Base-by-base conservation (phyloP, 2,888 invertebrate species). In the Caenorhabditis sp. region DNA sequence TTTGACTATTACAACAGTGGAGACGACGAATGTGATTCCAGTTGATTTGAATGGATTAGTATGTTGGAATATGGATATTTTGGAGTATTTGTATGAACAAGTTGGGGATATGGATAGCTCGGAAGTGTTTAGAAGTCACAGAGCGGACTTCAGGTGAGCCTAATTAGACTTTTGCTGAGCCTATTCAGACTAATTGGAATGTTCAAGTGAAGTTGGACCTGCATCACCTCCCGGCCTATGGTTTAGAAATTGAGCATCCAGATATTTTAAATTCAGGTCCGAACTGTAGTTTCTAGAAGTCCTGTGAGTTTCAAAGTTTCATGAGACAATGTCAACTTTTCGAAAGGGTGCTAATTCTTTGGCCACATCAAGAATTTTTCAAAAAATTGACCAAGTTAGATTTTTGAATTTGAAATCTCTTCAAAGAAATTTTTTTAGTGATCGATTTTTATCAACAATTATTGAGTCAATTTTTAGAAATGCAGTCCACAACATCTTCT, bases 11-110 rank as follows among this genome's bases (percentile, higher is more conserved):
- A 54, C 64, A 10, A 61, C 61, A 7, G 91, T 93, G 31, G 91
- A 91, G 74, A 92, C 92, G 0, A 90, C 90, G 1, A 78, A 80
- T 54, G 68, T 94, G 4, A 89, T 93, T 49, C 94, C 94, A 0
- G 93, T 93, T 0, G 94, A 94, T 88, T 89, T 94, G 65, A 95
- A 95, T 88, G 89, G 93, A 1, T 92, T 93, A 76, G 90, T 93
- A 56, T 93, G 92, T 79, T 91, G 91, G 82, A 93, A 93, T 69
- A 92, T 93, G 61, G 88, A 90, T 60, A 90, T 85, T 43, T 65
- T 85, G 53, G 76, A 78, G 38, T 81, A 82, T 65, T 66, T 85
- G 12, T 81, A 77, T 67, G 77, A 77, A 21, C 68, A 77, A 68
- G 71, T 70, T 25, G 81, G 81, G 2, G 38, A 58, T 27, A 54